Percentiles rank a stretch among this genome's conserved stretches.
phyloP scores from a whole-genome alignment of 2,797 vertebrate genomes.

The Gobionotothen gibberifrons region DNA sequence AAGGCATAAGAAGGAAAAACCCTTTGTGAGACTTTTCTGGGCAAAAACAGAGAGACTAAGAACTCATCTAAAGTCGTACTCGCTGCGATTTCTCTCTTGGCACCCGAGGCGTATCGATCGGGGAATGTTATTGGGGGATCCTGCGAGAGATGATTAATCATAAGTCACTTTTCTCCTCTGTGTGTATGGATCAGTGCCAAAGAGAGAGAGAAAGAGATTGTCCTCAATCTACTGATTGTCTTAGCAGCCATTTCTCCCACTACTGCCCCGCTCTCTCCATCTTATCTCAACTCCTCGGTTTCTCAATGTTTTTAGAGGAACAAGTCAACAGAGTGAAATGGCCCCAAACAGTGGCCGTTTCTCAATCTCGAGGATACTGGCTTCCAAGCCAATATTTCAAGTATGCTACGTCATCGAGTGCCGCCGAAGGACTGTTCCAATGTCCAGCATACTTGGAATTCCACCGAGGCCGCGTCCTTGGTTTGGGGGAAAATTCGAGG shows the following conservation, averaged over 20 bases:
- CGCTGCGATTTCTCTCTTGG: slow-evolving; percentile 39
- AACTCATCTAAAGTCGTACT: slow-evolving; percentile 36
- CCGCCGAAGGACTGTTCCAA: too few relatives aligned
- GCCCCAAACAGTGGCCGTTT: too few relatives aligned
- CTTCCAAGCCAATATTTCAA: too few relatives aligned
- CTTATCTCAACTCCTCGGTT: slow-evolving; percentile 44
- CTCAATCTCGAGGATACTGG: too few relatives aligned
- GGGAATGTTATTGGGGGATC: slow-evolving; percentile 50
- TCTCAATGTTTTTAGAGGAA: slow-evolving; percentile 37
- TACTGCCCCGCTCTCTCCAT: slow-evolving; percentile 15
- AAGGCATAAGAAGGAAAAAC: background rate
- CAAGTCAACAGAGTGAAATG: slow-evolving; percentile 41
- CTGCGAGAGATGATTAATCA: slow-evolving; percentile 71
- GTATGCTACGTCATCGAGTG: too few relatives aligned
- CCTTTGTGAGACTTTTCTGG: slow-evolving; percentile 12
- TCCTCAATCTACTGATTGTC: slow-evolving; percentile 59
- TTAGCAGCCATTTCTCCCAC: slow-evolving; percentile 50
- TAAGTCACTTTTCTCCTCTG: slow-evolving; percentile 56
- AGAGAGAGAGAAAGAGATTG: slow-evolving; percentile 34
- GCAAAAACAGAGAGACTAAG: slow-evolving; percentile 27
- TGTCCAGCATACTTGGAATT: too few relatives aligned
- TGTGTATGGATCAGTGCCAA: slow-evolving; percentile 51
- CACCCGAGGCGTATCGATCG: slow-evolving; percentile 54
- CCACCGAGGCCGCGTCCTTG: too few relatives aligned
- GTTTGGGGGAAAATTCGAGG: too few relatives aligned